Base-by-base conservation (phyloP, 2,113 vertebrate genomes). In the Grantiella picta region DNA sequence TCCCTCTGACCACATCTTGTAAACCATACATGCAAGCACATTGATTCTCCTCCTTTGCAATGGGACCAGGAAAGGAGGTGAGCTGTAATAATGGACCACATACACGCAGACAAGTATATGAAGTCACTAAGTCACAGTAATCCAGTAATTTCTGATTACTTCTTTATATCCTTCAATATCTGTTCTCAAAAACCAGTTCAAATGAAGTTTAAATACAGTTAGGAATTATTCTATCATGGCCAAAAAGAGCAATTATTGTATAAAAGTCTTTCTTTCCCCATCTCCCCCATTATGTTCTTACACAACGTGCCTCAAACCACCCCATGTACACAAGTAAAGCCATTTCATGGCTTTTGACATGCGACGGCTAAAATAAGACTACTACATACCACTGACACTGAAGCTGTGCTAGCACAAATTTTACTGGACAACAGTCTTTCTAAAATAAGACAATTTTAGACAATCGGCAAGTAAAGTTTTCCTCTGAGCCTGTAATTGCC, bases 251-350 rank as follows among this genome's bases (percentile, higher is more conserved):
- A 72, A 69, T 21, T 20, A 28, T 9, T 64, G 5, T 29, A 54
- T 10, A 54, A 49, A 45, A 29, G 11, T 12, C 49, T 65, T 8
- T 70, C 38, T 70, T 38, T 77, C 22, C 47, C 23, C 8, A 40
- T 7, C 1, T 3, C 8, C 7, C 5, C 20, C 40, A 35, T 19
- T n/a, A 22, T 1, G 0, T 72, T 76, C 7, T 20, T 31, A 47
- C 0, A 0, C 66, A 64, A 29, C 2, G 6, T 45, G 38, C 36
- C 31, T 45, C 10, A 81, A 90, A 60, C 19, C 2, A 1, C 28
- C 28, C 10, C 0, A 3, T 25, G 50, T 0, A 9, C 42, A 84
- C 40, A 57, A 28, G 50, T 69, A 75, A 73, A 69, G 28, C 28
- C 28, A 82, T 11, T 49, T 59, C 44, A 35, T 8, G 23, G 15